Evolutionary conservation across 2,888 invertebrate species (phyloP).

Genomic region (Gandaritis pyraliata): DNA sequence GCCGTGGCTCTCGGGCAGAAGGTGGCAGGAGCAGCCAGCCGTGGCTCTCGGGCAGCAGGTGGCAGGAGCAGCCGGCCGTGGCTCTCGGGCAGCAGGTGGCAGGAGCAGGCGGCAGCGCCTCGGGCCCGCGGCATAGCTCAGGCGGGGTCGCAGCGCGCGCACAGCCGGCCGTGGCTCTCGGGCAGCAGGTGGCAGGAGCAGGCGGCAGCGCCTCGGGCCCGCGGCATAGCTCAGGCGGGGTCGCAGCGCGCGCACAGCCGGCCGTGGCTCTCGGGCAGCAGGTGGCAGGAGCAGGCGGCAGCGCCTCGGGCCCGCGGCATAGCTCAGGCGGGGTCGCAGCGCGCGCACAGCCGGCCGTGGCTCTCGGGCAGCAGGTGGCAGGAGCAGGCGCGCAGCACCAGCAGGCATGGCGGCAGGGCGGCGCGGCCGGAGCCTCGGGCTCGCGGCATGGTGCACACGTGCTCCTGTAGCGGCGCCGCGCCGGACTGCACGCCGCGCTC

Average conservation of each 20-base stretch:
- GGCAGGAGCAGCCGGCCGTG: too few relatives aligned
- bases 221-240: too few relatives aligned
- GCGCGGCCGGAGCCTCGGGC: not conserved
- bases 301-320: not conserved
- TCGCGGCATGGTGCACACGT: slow-evolving; percentile 38
- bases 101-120: too few relatives aligned
- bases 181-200: not conserved
- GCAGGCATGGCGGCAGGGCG: slow-evolving; percentile 47
- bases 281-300: slow-evolving; percentile 40
- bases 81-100: too few relatives aligned
- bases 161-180: too few relatives aligned
- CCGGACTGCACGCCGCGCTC: slow-evolving; percentile 49
- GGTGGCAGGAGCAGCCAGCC: too few relatives aligned
- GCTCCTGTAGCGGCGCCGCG: slow-evolving; percentile 44
- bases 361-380: slow-evolving; percentile 60
- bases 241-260: slow-evolving; percentile 33
- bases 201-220: not conserved
- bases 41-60: too few relatives aligned
- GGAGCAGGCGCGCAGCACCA: slow-evolving; percentile 49
- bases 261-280: slow-evolving; percentile 59
- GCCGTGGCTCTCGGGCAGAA: too few relatives aligned
- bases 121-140: too few relatives aligned
- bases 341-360: slow-evolving; percentile 44
- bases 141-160: too few relatives aligned
- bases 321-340: slow-evolving; percentile 13